Evolutionary conservation across 30 jellyfish, hydroid and myxozoan genomes (phyloP).

Genomic region (Nemopilema nomurai): DNA sequence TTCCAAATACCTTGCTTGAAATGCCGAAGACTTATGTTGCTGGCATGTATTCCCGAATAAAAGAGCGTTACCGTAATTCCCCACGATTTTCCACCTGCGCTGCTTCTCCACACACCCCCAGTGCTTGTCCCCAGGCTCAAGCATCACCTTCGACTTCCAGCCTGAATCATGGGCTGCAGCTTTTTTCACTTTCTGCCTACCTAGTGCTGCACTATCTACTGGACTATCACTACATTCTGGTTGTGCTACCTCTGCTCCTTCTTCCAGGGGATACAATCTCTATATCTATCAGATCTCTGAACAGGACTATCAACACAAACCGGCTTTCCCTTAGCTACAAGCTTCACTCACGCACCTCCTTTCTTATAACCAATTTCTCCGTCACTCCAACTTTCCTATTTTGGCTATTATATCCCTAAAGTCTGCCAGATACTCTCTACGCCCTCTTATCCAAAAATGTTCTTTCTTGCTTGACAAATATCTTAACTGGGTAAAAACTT

Average conservation of each 20-base stretch:
- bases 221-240: no score
- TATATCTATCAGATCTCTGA: no score
- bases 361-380: no score
- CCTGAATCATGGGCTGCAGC: not conserved
- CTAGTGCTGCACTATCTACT: no score
- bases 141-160: constrained; percentile 1
- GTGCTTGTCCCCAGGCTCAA: constrained; percentile 31
- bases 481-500: not conserved
- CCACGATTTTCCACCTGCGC: no score
- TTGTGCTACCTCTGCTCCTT: not conserved
- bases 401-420: no score
- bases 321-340: no score
- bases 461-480: no score
- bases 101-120: constrained; percentile 60
- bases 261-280: not conserved
- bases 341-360: no score
- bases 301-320: no score
- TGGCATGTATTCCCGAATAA: constrained; percentile 3
- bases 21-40: not conserved
- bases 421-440: not conserved
- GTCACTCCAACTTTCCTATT: no score
- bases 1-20: not conserved
- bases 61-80: no score
- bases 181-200: not conserved
- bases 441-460: constrained; percentile 1